Evolutionary conservation across 2,113 vertebrate species (phyloP).

Genomic region (Seriola aureovittata): DNA sequence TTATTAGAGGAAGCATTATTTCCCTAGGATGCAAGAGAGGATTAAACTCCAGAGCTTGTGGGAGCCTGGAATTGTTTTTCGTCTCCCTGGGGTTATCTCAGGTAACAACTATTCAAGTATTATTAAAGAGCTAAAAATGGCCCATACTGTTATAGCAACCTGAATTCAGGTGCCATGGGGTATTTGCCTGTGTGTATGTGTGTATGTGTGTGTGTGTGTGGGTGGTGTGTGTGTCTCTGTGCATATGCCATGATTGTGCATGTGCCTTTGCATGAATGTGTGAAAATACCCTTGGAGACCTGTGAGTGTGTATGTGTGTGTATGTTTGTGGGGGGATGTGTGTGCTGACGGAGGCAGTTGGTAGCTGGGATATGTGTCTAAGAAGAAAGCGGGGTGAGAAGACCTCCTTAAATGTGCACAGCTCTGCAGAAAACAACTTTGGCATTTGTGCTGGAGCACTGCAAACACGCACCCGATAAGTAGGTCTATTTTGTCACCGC

Average conservation of each 20-base stretch:
- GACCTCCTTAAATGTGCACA: slow-evolving; percentile 76
- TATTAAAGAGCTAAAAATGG: slow-evolving; percentile 82
- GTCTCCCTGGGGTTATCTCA: slow-evolving; percentile 75
- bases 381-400: slow-evolving; percentile 69
- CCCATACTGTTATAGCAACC: slow-evolving; percentile 68
- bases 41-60: slow-evolving; percentile 73
- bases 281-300: slow-evolving; percentile 51
- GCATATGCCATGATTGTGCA: slow-evolving; percentile 35
- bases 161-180: slow-evolving; percentile 66
- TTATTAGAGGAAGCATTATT: slow-evolving; percentile 76
- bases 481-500: slow-evolving; percentile 76
- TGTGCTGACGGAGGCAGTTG: slow-evolving; percentile 68
- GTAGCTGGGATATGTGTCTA: slow-evolving; percentile 60
- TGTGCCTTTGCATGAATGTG: slow-evolving; percentile 47
- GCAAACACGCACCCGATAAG: slow-evolving; percentile 77
- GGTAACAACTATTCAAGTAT: slow-evolving; percentile 78
- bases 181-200: slow-evolving; percentile 48
- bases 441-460: slow-evolving; percentile 72
- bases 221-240: slow-evolving; percentile 7
- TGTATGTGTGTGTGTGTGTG: slow-evolving; percentile 35
- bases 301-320: slow-evolving; percentile 18
- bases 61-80: slow-evolving; percentile 78
- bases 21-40: slow-evolving; percentile 73
- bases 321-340: slow-evolving; percentile 22
- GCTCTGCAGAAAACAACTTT: slow-evolving; percentile 78